Base-by-base conservation (phyloP, 2,113 vertebrate genomes). In the Channa argus region DNA sequence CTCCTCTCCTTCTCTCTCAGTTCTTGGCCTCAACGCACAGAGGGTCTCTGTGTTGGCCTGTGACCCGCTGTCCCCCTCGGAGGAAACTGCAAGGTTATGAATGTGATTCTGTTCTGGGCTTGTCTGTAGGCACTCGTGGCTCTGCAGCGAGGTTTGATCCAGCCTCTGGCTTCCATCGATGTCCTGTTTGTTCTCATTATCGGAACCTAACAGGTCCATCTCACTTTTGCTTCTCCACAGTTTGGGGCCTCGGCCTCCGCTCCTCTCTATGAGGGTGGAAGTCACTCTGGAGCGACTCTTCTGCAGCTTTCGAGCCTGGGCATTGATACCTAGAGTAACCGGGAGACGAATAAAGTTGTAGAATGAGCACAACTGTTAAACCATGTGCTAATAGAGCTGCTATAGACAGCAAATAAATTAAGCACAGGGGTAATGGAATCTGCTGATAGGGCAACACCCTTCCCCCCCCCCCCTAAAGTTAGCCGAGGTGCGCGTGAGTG, bases 241-340 rank as follows among this genome's bases (percentile, higher is more conserved):
- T 24, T 76, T 85, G 37, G 78, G 80, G 37, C 66, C 66, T 12
- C 73, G 70, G 3, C 83, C 78, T 43, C 56, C 2, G 0, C 77
- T 80, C 75, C 61, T 87, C 68, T 90, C 81, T 6, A 88, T 56
- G 60, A 93, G 80, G n/a, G 91, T 86, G 10, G 94, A 94, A 73
- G 87, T 87, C 11, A 93, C 94, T 36, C 95, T 85, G n/a, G 94
- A 94, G 65, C 94, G 92, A 33, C 93, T 94, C 86, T 95, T 95
- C 86, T 95, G 95, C 69, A 95, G 88, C 69, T 93, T 94, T 1
- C 95, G 92, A n/a, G 95, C 95, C 90, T 95, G 95, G n/a, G 94
- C 95, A 3, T 95, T 95, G 69, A 95, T 93, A 37, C 95, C 95
- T 95, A 24, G 24, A 24, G 24, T 24, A 41, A 54, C 43, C 46